phyloP scores from a whole-genome alignment of 2,797 vertebrate genomes.

The Tenualosa thibaudeaui region DNA sequence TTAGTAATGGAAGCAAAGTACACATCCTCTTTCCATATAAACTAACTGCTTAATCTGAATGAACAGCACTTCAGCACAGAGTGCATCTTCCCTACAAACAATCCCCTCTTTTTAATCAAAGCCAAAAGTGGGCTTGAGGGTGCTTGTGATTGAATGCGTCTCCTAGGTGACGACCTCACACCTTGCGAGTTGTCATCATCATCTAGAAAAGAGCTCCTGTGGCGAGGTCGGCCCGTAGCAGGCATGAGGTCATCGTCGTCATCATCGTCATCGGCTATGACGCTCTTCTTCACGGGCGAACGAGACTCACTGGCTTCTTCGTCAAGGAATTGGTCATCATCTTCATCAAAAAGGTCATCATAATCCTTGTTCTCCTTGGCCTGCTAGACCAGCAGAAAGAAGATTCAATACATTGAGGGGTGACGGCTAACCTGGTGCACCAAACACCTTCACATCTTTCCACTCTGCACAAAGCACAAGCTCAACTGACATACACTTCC shows the following conservation, averaged over 20 bases:
- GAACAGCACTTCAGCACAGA: too few relatives aligned
- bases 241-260: slow-evolving; percentile 77
- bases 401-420: background rate
- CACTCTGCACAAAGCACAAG: too few relatives aligned
- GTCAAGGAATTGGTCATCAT: slow-evolving; percentile 73
- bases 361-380: slow-evolving; percentile 66
- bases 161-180: slow-evolving; percentile 58
- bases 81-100: background rate
- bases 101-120: background rate
- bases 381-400: slow-evolving; percentile 35
- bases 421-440: too few relatives aligned
- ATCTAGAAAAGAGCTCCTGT: slow-evolving; percentile 76
- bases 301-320: slow-evolving; percentile 72
- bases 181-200: slow-evolving; percentile 90
- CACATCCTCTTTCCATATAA: too few relatives aligned
- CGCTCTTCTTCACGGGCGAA: slow-evolving; percentile 72
- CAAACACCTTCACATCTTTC: too few relatives aligned
- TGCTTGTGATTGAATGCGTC: background rate
- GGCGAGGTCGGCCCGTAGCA: slow-evolving; percentile 70
- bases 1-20: too few relatives aligned
- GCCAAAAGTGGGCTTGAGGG: background rate
- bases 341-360: slow-evolving; percentile 87
- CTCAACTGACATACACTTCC: too few relatives aligned
- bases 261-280: slow-evolving; percentile 57
- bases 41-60: background rate